phyloP scores from a whole-genome alignment of 2,888 invertebrate genomes.

The Temnothorax rugatulus region DNA sequence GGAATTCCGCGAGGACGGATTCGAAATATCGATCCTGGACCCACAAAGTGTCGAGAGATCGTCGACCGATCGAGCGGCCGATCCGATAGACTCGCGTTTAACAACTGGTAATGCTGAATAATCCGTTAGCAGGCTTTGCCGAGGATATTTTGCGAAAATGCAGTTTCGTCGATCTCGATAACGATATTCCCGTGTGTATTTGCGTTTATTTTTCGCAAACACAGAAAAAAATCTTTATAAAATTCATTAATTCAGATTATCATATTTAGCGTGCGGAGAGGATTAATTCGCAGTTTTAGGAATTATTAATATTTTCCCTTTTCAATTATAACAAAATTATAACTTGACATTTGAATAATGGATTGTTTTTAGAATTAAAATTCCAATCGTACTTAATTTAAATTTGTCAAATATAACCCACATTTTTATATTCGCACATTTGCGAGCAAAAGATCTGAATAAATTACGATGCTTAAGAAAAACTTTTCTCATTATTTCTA shows the following conservation, averaged over 20 bases:
- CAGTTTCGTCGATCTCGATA: neutral
- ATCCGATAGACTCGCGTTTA: constrained; percentile 63
- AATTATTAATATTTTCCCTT: constrained; percentile 11
- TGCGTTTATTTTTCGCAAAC: neutral
- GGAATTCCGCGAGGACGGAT: constrained; percentile 60
- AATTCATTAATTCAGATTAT: constrained; percentile 3
- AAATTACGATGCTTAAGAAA: neutral
- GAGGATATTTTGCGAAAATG: constrained; percentile 34
- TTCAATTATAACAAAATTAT: neutral
- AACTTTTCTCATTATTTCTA: neutral
- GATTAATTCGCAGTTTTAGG: neutral
- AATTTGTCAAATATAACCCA: neutral
- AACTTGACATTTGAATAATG: neutral
- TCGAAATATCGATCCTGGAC: constrained; percentile 69
- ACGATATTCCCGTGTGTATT: neutral
- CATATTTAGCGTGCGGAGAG: neutral
- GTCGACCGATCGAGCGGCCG: constrained; percentile 56
- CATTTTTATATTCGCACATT: neutral
- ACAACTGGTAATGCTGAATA: constrained; percentile 53
- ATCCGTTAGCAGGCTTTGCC: constrained; percentile 41
- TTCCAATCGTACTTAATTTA: neutral
- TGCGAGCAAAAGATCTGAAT: neutral
- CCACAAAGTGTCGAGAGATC: constrained; percentile 64
- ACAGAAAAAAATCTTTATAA: neutral
- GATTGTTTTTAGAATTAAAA: neutral